A percentile compares a stretch with the other conserved stretches of the same genome.
Conservation (phyloP, 1,140 invertebrate genomes). For the Drosophila santomea region DNA sequence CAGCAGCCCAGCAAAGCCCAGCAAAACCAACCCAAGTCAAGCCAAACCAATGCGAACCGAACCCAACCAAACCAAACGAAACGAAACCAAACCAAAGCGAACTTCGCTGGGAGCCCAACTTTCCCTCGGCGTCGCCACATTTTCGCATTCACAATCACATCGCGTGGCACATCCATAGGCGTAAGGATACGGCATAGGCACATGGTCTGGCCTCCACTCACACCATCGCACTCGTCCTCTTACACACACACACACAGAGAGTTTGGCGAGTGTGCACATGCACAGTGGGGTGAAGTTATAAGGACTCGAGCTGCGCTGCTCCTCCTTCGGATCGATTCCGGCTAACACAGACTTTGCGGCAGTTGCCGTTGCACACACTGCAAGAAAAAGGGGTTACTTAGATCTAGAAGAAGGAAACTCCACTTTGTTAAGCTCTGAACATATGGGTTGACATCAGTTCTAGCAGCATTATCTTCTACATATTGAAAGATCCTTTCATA, state of each 20-base stretch:
- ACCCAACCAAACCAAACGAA: slow-evolving; percentile 7
- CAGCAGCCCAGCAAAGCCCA: slow-evolving; percentile 16
- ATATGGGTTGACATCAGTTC: no score
- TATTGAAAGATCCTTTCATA: no score
- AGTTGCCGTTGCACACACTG: slow-evolving; percentile 59
- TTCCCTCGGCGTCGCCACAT: slow-evolving; percentile 67
- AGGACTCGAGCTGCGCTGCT: slow-evolving; percentile 48
- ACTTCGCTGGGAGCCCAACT: slow-evolving; percentile 39
- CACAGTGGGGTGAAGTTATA: slow-evolving; percentile 64
- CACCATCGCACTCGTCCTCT: not conserved
- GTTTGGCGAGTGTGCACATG: slow-evolving; percentile 22
- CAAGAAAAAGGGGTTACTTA: not conserved
- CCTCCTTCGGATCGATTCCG: slow-evolving; percentile 67
- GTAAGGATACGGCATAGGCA: not conserved
- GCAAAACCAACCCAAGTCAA: not conserved
- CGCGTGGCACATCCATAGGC: slow-evolving; percentile 62
- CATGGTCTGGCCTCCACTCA: slow-evolving; percentile 23
- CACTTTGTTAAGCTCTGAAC: no score
- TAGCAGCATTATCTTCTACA: no score
- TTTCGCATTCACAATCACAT: slow-evolving; percentile 81
- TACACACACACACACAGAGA: slow-evolving; percentile 28
- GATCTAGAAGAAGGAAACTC: no score
- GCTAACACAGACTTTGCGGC: slow-evolving; percentile 73
- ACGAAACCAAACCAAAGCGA: slow-evolving; percentile 17
- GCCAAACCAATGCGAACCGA: not conserved